Base-by-base conservation (phyloP, 64 coral and sea anemone genomes). In the Exaiptasia diaphana region DNA sequence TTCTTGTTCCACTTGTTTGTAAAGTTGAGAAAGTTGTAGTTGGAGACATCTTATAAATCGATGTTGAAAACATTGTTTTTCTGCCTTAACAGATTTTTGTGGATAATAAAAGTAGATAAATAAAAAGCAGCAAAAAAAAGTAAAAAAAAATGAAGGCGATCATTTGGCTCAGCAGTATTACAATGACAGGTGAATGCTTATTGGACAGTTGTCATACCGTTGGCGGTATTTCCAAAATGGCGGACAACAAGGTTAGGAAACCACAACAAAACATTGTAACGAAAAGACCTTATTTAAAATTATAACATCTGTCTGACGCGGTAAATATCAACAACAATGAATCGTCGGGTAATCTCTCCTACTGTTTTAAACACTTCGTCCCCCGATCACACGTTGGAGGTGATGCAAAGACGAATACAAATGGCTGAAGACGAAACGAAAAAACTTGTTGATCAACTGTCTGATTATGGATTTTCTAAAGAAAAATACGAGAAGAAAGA, bases 401-500 rank as follows among this genome's bases (percentile, higher is more conserved):
- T 97, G 52, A 91, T 97, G 89, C 93, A 97, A 63, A 85, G 81
- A 5, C 78, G 93, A 65, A 83, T 97, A 37, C 50, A 88, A 58
- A 82, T 91, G 83, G 93, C 93, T 12, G 93, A 97, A 84, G 88
- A 97, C 11, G 93, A 97, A 50, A 91, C 93, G 12, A 92, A 92
- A 53, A 97, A 97, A 29, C 42, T 97, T n/a, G 84, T 83, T 50
- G 89, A 87, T 46, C 93, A 97, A 57, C 75, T 97, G 46, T 60
- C 83, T 24, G 88, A 91, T 31, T 97, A 91, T 25, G 93, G 93
- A 41, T 97, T 97, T 73, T 85, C 61, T 65, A 94, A 71, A 78
- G 91, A 89, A 31, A 87, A 87, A 35, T 20, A 40, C 20, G 91
- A 86, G 34, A 73, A 57, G 42, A 40, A 53, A 4, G 62, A 75